Conservation (phyloP, 2,113 vertebrate genomes). For the Cervus canadensis region DNA sequence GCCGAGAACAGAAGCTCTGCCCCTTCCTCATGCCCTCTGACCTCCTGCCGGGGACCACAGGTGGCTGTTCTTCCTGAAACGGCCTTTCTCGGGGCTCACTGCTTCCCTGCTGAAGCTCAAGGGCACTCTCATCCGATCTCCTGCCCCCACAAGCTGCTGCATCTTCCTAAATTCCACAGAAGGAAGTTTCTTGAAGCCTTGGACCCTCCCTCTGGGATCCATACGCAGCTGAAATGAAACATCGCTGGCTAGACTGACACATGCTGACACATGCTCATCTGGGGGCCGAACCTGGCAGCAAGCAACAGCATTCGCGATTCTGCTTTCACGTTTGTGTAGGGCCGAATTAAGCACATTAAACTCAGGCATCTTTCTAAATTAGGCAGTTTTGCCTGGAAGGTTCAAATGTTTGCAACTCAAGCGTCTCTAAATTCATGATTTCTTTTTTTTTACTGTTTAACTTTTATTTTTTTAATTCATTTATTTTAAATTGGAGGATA, state of each 20-base stretch:
- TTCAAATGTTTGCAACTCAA: neutral
- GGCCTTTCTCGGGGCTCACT: neutral
- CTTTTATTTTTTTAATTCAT: neutral
- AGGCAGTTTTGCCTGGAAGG: neutral
- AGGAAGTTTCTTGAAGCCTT: neutral
- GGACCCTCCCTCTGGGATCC: neutral
- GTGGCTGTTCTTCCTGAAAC: accelerated
- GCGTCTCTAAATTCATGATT: neutral
- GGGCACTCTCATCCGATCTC: accelerated
- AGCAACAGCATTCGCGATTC: neutral
- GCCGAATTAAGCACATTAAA: neutral
- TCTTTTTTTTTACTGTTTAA: neutral
- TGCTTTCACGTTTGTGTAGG: neutral
- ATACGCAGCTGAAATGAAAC: neutral
- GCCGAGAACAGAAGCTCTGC: accelerated
- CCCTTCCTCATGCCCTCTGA: too few relatives aligned
- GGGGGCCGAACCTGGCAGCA: too few relatives aligned
- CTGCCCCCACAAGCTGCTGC: neutral
- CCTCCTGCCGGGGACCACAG: neutral
- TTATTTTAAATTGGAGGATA: neutral
- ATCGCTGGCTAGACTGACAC: accelerated
- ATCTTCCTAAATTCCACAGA: neutral
- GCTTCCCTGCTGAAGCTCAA: neutral
- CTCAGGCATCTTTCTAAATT: neutral
- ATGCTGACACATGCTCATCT: accelerated